Conservation (phyloP, 2,797 vertebrate species). For the Parambassis ranga region DNA sequence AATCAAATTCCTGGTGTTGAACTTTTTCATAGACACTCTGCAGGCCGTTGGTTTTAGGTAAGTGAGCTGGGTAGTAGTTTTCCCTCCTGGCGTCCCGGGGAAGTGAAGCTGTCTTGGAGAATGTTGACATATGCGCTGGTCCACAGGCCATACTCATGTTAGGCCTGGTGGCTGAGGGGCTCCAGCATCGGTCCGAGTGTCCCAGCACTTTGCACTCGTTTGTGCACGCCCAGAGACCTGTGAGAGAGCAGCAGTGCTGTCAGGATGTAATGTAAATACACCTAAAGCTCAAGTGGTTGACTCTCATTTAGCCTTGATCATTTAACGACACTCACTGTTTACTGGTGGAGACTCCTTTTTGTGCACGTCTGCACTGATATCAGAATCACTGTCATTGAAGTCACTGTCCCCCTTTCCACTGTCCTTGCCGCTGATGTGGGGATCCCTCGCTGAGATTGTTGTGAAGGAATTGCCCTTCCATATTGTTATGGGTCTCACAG, state of each 20-base stretch:
- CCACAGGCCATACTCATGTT: constrained; percentile 80
- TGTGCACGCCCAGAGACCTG: constrained; percentile 96
- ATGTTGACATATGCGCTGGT: constrained; percentile 89
- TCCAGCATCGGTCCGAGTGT: constrained; percentile 98
- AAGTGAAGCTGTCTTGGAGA: constrained; percentile 92
- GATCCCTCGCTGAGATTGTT: constrained; percentile 90
- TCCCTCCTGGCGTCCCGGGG: constrained; percentile 90
- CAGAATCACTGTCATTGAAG: constrained; percentile 97
- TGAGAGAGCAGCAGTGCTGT: constrained; percentile 27
- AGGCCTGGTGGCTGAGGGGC: constrained; percentile 88
- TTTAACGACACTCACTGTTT: constrained; percentile 75
- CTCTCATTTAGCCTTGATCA: not conserved
- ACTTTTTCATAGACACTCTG: constrained; percentile 95
- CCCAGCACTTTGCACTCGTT: constrained; percentile 96
- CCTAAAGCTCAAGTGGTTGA: not conserved
- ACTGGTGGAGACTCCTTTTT: constrained; percentile 87
- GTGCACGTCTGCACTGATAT: constrained; percentile 92
- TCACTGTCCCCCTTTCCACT: constrained; percentile 98
- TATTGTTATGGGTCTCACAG: constrained; percentile 86
- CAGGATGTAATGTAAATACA: constrained; percentile 10
- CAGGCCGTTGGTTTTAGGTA: constrained; percentile 88
- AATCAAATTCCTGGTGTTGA: constrained; percentile 92
- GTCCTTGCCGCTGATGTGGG: constrained; percentile 97
- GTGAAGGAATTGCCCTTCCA: constrained; percentile 97
- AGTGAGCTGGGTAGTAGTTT: constrained; percentile 88